Base-by-base conservation (phyloP, 1,140 invertebrate species). In the Gonatopus flavifemur region DNA sequence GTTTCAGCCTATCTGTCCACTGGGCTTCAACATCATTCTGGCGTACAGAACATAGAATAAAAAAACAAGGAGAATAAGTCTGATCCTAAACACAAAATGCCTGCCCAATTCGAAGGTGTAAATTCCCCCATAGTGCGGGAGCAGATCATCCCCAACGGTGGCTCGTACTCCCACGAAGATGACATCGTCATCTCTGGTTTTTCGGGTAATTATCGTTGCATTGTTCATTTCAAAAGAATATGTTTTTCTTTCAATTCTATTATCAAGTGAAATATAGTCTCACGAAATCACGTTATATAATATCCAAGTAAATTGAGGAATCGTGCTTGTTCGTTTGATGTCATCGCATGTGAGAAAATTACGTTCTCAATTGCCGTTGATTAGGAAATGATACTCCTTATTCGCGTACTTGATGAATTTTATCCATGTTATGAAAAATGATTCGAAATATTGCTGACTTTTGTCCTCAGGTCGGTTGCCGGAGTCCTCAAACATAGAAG, bases 121-220 rank as follows among this genome's bases (percentile, higher is more conserved):
- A 74, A 75, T 39, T 67, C 52, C 21, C 69, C 69, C 3, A 62
- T 70, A 22, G 63, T 65, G 13, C 60, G 64, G 10, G 67, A 76
- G 24, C 56, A 66, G 8, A 48, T 55, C 4, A 53, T 68, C 8
- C 51, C 49, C 25, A 56, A 60, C 37, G 43, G 72, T 39, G 53
- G 59, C 31, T 57, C 62, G 4, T 64, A 74, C 46, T 49, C 33
- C 18, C 21, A 69, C 20, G 67, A 80, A 20, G 88, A 93, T 43
- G 91, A 94, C 36, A 83, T 97, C 51, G 92, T 94, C 36, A 89
- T 97, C 52, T 85, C 86, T 41, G 95, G 95, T 28, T 84, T 97
- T 62, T 94, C 93, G 28, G 93, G 72, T 70, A 52, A 52, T 25
- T 32, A n/a, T n/a, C n/a, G n/a, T n/a, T n/a, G n/a, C n/a, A n/a